phyloP scores from a whole-genome alignment of 1,140 invertebrate species.

The Coenobita brevimanus region DNA sequence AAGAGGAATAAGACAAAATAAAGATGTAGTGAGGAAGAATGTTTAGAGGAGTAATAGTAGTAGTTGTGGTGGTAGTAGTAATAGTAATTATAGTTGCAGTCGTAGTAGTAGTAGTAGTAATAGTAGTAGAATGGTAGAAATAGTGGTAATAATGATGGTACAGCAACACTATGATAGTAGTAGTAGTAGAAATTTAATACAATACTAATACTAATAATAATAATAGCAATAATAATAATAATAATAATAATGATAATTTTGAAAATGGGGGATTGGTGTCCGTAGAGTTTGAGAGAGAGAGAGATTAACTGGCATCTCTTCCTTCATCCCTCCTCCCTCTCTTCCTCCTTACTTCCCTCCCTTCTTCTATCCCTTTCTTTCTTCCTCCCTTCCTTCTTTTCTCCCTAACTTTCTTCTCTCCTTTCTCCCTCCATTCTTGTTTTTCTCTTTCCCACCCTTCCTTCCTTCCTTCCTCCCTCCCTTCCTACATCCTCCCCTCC shows the following conservation, averaged over 20 bases:
- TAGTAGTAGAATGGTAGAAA: too few relatives aligned
- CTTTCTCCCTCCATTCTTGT: neutral
- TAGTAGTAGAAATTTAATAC: neutral
- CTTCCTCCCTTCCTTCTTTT: too few relatives aligned
- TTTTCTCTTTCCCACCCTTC: neutral
- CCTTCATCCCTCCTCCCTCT: neutral
- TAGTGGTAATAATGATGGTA: neutral
- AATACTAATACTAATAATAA: too few relatives aligned
- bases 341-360: neutral
- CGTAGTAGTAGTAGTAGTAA: slow-evolving; percentile 7
- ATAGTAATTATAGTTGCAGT: neutral
- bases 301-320: neutral
- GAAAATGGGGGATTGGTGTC: neutral
- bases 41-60: too few relatives aligned
- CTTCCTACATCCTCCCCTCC: neutral
- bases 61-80: neutral
- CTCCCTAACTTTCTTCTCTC: neutral
- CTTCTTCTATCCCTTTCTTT: too few relatives aligned
- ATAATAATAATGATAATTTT: neutral
- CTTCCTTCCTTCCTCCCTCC: neutral
- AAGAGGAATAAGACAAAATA: too few relatives aligned
- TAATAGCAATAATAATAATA: neutral
- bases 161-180: neutral
- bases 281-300: too few relatives aligned
- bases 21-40: too few relatives aligned